These are phyloP conservation scores for Tenebrosternarchus preto DNA, from an alignment of 2,113 vertebrate genomes.

Conservation along the genomic window DNA sequence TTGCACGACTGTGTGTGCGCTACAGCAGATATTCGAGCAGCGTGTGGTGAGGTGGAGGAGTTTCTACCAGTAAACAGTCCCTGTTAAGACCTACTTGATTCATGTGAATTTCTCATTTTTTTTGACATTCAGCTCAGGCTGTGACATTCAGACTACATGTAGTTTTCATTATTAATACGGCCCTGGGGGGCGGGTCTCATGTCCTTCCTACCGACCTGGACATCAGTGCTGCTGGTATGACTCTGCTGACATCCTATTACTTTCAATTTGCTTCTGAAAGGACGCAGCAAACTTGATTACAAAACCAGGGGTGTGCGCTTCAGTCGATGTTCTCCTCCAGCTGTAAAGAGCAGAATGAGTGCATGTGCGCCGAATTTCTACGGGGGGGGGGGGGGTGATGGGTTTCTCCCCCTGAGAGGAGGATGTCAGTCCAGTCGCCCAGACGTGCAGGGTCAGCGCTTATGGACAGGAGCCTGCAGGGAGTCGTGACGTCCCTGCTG, in stretches of 20 bases:
- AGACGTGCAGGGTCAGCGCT: no score
- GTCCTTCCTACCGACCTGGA: neutral
- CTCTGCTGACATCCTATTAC: constrained; percentile 37
- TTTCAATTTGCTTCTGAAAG: constrained; percentile 39
- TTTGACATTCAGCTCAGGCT: neutral
- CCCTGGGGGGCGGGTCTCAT: neutral
- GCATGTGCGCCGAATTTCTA: constrained; percentile 1
- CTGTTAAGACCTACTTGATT: neutral
- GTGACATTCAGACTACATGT: neutral
- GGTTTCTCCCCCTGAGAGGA: no score
- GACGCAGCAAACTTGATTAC: constrained; percentile 39
- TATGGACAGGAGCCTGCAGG: no score
- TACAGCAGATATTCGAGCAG: no score
- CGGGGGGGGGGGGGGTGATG: neutral
- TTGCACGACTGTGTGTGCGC: no score
- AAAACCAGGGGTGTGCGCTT: constrained; percentile 15
- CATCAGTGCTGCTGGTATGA: neutral
- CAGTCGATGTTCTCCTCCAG: constrained; percentile 23
- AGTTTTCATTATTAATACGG: constrained; percentile 21
- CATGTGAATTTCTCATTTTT: neutral
- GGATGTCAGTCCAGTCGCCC: no score
- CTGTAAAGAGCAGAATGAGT: neutral
- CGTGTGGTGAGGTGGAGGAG: no score
- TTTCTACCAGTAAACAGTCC: neutral
- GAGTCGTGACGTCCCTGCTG: no score